Evolutionary conservation across 2,888 invertebrate genomes (phyloP).

Genomic region (Brachyptera putata): DNA sequence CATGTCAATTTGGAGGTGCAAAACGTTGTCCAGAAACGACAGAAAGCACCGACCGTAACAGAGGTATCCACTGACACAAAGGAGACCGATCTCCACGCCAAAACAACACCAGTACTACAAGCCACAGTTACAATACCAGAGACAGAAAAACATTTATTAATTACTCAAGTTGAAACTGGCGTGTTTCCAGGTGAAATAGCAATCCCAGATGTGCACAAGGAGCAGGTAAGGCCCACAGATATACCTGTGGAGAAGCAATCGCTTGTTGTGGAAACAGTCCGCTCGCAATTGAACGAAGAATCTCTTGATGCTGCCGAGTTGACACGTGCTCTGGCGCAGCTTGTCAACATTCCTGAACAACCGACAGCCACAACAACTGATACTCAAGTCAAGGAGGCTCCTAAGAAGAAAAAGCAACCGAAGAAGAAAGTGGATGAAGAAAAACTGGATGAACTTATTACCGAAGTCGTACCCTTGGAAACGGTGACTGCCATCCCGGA

Average conservation of each 20-base stretch:
- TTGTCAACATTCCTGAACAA: conserved; percentile 8
- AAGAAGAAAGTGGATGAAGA: conserved; percentile 36
- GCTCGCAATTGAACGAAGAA: conserved; percentile 17
- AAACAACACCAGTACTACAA: conserved; percentile 30
- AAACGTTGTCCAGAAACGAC: conserved; percentile 32
- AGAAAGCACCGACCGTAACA: conserved; percentile 29
- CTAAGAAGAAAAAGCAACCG: conserved; percentile 40
- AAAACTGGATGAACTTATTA: conserved; percentile 27
- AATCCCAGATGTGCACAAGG: conserved; percentile 25
- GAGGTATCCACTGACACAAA: conserved; percentile 32
- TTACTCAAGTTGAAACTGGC: conserved; percentile 33
- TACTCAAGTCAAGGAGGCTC: conserved; percentile 34
- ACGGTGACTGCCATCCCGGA: conserved; percentile 2
- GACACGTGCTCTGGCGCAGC: not conserved
- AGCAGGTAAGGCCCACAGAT: conserved; percentile 31
- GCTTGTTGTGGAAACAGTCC: conserved; percentile 21
- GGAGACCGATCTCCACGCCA: conserved; percentile 28
- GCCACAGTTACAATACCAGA: conserved; percentile 32
- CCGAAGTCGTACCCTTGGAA: conserved; percentile 13
- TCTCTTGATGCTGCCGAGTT: conserved; percentile 13
- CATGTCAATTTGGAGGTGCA: conserved; percentile 25
- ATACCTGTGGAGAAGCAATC: conserved; percentile 26
- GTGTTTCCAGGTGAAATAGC: conserved; percentile 34
- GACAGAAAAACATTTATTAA: conserved; percentile 28
- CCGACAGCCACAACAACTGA: conserved; percentile 31